Base-by-base conservation (phyloP, 1,140 invertebrate genomes). In the Aphis craccivora region DNA sequence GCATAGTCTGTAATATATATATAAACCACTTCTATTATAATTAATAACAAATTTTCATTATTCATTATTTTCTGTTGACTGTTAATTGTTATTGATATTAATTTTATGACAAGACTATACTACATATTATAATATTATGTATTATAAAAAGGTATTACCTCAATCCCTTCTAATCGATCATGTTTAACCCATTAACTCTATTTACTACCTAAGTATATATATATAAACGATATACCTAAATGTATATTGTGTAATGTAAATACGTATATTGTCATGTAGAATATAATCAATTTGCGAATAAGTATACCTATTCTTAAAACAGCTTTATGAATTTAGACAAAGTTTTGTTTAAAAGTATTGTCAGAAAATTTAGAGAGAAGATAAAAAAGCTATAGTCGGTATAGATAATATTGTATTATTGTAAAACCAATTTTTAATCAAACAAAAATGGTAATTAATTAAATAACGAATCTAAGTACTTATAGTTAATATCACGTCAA, bases 21-120 rank as follows among this genome's bases (percentile, higher is more conserved):
- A 76, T 76, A 76, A 76, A 22, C 83, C 40, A 40, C 84, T 43
- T 86, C 43, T 45, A n/a, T 86, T 45, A 86, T 86, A 84, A 84
- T 40, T 35, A 35, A 40, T 86, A 86, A 45, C 23, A 86, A 43
- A 48, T 86, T 76, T n/a, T 76, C 60, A 76, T 76, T 67, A n/a
- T 67, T n/a, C 60, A 60, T 60, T 67, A 67, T 67, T 67, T 30
- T 67, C 60, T 67, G 60, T 76, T 76, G 60, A n/a, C 30, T 76
- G 60, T 76, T 76, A 76, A n/a, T 43, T 86, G 84, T 45, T 45
- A 86, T 45, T 86, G 84, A 86, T 45, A 86, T 45, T 40, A 22
- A 83, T 84, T 84, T 40, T 43, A 84, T 84, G 22, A 84, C 83
- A 84, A 25, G 4, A 84, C 83, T 43, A 51, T 51, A 25, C 37